Conservation (phyloP, 2,888 invertebrate species). For the Xanthorhoe designata region DNA sequence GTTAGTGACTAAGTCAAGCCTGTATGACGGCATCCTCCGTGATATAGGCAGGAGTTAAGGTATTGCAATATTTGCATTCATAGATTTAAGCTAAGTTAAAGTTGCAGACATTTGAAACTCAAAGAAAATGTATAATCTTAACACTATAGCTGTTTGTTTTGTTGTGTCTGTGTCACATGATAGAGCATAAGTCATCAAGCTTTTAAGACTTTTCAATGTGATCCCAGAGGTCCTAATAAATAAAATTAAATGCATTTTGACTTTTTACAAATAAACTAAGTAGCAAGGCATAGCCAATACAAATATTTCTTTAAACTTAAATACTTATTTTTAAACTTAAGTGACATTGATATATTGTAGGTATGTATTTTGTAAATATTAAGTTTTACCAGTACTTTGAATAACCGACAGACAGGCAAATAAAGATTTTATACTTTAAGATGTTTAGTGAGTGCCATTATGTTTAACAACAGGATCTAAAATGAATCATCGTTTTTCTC, state of each 20-base stretch:
- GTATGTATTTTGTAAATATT: too few relatives aligned
- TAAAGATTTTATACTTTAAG: not conserved
- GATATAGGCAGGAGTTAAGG: slow-evolving; percentile 2
- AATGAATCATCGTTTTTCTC: not conserved
- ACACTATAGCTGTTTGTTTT: too few relatives aligned
- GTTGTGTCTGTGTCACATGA: too few relatives aligned
- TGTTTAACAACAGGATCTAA: not conserved
- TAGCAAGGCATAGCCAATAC: too few relatives aligned
- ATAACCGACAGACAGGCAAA: not conserved
- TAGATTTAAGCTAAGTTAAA: not conserved
- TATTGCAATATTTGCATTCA: not conserved
- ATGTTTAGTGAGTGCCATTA: not conserved
- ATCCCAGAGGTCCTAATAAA: too few relatives aligned
- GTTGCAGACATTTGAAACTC: not conserved
- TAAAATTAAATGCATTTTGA: too few relatives aligned
- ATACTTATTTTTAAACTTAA: too few relatives aligned
- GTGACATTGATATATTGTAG: too few relatives aligned
- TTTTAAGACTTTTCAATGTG: too few relatives aligned
- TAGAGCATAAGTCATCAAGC: too few relatives aligned
- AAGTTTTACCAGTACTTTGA: not conserved
- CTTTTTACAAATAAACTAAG: too few relatives aligned
- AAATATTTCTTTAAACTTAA: too few relatives aligned
- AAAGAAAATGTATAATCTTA: not conserved
- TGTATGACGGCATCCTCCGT: slow-evolving; percentile 19
- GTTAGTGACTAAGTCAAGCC: slow-evolving; percentile 22